These are phyloP conservation scores for Tridacna gigas DNA, from an alignment of 2,888 invertebrate species.

Conservation along the genomic window DNA sequence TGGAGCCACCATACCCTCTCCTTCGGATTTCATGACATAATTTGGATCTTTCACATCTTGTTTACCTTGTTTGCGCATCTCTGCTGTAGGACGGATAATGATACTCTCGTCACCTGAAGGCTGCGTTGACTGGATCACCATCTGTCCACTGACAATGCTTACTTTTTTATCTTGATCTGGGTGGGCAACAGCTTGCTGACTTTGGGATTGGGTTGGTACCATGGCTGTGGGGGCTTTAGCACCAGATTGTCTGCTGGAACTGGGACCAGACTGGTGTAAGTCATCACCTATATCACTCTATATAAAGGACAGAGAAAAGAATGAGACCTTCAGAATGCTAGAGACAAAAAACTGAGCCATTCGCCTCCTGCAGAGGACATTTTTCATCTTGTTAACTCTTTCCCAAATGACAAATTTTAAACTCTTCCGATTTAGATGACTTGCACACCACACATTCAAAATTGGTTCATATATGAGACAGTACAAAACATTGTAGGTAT, in stretches of 20 bases:
- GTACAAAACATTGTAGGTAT: too few species aligned
- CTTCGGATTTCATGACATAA: not conserved
- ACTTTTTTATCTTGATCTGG: constrained; percentile 62
- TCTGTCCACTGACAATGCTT: constrained; percentile 61
- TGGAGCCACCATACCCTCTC: constrained; percentile 60
- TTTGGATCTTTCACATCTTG: constrained; percentile 3
- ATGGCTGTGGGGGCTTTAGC: constrained; percentile 36
- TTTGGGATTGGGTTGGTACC: constrained; percentile 43
- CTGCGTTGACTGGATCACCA: constrained; percentile 52
- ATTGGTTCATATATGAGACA: too few species aligned
- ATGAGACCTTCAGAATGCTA: too few species aligned
- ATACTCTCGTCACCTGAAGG: constrained; percentile 50
- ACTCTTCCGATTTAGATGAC: too few species aligned
- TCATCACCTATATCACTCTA: constrained; percentile 53
- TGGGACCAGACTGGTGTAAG: constrained; percentile 37
- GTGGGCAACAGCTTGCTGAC: constrained; percentile 38
- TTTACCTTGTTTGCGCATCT: constrained; percentile 11
- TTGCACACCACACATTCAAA: too few species aligned
- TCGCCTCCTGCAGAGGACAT: too few species aligned
- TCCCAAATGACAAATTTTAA: too few species aligned
- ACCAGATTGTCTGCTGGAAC: constrained; percentile 20
- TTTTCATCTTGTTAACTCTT: too few species aligned
- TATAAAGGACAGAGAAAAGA: not conserved
- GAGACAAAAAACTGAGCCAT: too few species aligned
- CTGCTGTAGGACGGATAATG: constrained; percentile 43